Percentiles rank a stretch among this genome's conserved stretches.
These are phyloP conservation scores for Falco naumanni DNA, from an alignment of 2,797 vertebrate species.

Conservation along the genomic window DNA sequence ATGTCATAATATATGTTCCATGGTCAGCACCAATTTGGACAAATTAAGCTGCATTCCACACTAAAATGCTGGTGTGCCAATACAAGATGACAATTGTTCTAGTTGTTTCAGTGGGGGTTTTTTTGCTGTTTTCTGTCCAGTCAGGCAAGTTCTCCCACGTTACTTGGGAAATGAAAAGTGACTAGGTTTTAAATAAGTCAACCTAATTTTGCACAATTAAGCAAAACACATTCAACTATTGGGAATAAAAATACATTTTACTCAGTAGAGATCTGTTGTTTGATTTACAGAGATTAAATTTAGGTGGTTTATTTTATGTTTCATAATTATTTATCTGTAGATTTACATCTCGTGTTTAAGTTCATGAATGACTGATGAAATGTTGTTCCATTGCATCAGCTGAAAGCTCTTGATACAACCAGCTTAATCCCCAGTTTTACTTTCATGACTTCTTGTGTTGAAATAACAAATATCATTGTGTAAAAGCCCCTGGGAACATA, in stretches of 20 bases:
- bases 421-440: conserved; percentile 6
- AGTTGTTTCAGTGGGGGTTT: conserved; percentile 63
- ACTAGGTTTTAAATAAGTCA: conserved; percentile 51
- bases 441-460: neutral
- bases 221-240: neutral
- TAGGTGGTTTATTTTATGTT: neutral
- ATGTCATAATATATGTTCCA: conserved; percentile 76
- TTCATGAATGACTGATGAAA: conserved; percentile 46
- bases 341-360: neutral
- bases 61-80: conserved; percentile 33
- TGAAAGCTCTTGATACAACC: conserved; percentile 27
- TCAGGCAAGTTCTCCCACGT: conserved; percentile 68
- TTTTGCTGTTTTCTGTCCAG: conserved; percentile 62
- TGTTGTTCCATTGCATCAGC: conserved; percentile 37
- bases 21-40: conserved; percentile 67
- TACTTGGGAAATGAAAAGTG: conserved; percentile 47
- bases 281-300: neutral
- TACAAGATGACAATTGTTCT: conserved; percentile 76
- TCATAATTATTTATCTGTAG: conserved; percentile 28
- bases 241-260: conserved; percentile 24
- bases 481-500: conserved; percentile 17
- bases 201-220: conserved; percentile 25
- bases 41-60: conserved; percentile 72
- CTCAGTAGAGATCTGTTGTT: neutral
- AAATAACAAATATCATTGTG: conserved; percentile 22